A percentile compares a stretch with the other conserved stretches of the same genome.
Conservation (phyloP, 2,888 invertebrate species). For the Hemithea aestivaria region DNA sequence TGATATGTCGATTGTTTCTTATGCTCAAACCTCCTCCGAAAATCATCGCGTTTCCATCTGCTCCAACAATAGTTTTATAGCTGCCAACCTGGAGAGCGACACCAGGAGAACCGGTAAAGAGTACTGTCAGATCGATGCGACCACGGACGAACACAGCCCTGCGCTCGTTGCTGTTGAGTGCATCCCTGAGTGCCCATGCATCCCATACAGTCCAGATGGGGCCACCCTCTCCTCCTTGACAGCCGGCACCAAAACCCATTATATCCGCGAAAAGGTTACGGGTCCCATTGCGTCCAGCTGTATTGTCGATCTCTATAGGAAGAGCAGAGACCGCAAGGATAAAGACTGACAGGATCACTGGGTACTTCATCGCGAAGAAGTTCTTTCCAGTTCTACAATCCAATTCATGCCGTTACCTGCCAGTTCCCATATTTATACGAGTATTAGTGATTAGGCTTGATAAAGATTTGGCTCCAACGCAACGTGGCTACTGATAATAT, state of each 20-base stretch:
- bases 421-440: too few relatives aligned
- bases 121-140: conserved; percentile 15
- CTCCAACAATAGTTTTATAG: conserved; percentile 14
- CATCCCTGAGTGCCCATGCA: conserved; percentile 15
- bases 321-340: conserved; percentile 7
- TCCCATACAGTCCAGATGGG: conserved; percentile 19
- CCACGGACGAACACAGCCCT: conserved; percentile 16
- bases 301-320: conserved; percentile 1
- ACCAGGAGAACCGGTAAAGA: conserved; percentile 15
- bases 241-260: conserved; percentile 11
- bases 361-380: conserved; percentile 10
- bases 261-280: not conserved
- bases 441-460: too few relatives aligned
- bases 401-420: too few relatives aligned
- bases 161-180: not conserved
- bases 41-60: conserved; percentile 12
- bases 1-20: conserved; percentile 1
- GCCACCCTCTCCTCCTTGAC: conserved; percentile 13
- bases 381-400: too few relatives aligned
- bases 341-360: conserved; percentile 4
- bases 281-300: not conserved
- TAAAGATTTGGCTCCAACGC: too few relatives aligned
- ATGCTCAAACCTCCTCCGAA: conserved; percentile 12
- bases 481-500: too few relatives aligned
- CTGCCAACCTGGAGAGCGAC: conserved; percentile 7